Conservation (phyloP, 2,797 vertebrate genomes). For the Melanotaenia trifasciata region DNA sequence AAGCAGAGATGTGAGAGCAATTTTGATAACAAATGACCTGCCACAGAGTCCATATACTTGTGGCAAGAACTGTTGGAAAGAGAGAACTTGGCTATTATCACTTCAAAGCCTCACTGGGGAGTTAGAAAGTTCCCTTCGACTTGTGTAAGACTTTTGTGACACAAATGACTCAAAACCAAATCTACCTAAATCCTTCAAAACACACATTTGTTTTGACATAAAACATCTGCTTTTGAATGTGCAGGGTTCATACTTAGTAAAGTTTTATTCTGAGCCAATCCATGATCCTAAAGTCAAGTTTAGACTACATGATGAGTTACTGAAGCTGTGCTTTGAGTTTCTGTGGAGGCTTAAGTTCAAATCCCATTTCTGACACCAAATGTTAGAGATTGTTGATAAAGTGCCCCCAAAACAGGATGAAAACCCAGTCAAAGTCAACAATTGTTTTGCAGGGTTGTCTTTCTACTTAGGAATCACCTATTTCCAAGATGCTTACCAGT, state of each 20-base stretch:
- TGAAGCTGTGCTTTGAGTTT: too few species aligned
- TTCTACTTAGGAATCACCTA: too few species aligned
- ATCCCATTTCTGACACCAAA: neutral
- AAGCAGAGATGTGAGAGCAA: slow-evolving; percentile 58
- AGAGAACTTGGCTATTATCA: slow-evolving; percentile 62
- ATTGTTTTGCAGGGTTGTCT: too few species aligned
- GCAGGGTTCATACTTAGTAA: neutral
- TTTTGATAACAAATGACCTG: slow-evolving; percentile 73
- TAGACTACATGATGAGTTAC: too few species aligned
- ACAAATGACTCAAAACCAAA: neutral
- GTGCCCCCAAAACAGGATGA: too few species aligned
- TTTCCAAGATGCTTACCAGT: too few species aligned
- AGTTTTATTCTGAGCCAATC: neutral
- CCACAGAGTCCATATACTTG: slow-evolving; percentile 54
- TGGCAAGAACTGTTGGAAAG: slow-evolving; percentile 34
- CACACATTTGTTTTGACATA: neutral
- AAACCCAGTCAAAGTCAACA: neutral
- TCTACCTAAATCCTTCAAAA: neutral
- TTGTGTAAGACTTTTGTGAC: slow-evolving; percentile 20
- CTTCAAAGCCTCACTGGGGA: slow-evolving; percentile 63
- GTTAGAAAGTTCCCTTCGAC: slow-evolving; percentile 48
- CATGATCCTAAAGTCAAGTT: neutral
- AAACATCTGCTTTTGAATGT: neutral
- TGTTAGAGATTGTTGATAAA: neutral
- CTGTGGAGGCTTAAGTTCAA: neutral